phyloP scores from a whole-genome alignment of 2,888 invertebrate genomes.

The Athetis lepigone region DNA sequence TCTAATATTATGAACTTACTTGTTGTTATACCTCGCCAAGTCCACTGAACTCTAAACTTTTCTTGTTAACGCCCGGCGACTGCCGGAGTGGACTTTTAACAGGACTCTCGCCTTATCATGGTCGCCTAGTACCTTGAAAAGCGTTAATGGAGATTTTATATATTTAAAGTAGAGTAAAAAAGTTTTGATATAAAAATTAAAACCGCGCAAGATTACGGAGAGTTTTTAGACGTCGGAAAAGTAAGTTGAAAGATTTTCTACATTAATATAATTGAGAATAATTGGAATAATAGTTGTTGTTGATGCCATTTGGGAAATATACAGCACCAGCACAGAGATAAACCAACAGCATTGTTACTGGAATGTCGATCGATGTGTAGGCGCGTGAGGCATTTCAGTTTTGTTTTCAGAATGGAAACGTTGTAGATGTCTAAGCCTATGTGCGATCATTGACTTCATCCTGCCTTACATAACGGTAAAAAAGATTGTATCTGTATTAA shows the following conservation, averaged over 20 bases:
- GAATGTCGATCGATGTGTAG: too few species aligned
- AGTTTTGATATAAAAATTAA: conserved; percentile 40
- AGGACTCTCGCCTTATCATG: conserved; percentile 59
- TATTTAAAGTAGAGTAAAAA: conserved; percentile 35
- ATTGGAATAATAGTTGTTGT: conserved; percentile 3
- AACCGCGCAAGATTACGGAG: background rate
- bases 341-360: too few species aligned
- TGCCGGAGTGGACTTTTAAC: conserved; percentile 65
- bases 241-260: conserved; percentile 13
- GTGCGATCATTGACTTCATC: too few species aligned
- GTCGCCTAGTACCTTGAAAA: conserved; percentile 61
- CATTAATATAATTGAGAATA: conserved; percentile 21
- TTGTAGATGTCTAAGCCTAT: too few species aligned
- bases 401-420: too few species aligned
- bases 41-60: conserved; percentile 65
- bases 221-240: conserved; percentile 21
- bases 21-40: conserved; percentile 49
- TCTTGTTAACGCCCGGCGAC: conserved; percentile 68
- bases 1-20: conserved; percentile 34
- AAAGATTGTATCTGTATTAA: too few species aligned
- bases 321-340: too few species aligned
- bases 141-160: conserved; percentile 54
- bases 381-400: too few species aligned
- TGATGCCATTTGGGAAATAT: too few species aligned
- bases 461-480: too few species aligned